A percentile compares a stretch with the other conserved stretches of the same genome.
These are phyloP conservation scores for Dipodomys ordii DNA, from an alignment of 2,113 vertebrate genomes.

Conservation along the genomic window DNA sequence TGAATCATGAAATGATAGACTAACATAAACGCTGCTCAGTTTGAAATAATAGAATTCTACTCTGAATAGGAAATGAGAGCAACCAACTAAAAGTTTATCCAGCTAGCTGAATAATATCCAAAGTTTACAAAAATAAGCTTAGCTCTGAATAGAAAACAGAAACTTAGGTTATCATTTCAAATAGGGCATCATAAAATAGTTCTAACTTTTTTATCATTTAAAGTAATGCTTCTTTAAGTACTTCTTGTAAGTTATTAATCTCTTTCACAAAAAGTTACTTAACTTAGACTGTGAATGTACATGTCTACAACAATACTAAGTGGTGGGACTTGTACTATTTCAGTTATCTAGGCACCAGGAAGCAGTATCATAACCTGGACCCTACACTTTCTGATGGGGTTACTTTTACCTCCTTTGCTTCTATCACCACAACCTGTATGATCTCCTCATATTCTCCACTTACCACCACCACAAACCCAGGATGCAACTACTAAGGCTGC, in stretches of 20 bases:
- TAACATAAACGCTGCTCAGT: conserved; percentile 53
- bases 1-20: conserved; percentile 59
- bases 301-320: conserved; percentile 33
- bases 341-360: background rate
- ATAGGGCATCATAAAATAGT: conserved; percentile 52
- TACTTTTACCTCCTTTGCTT: background rate
- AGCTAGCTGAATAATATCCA: conserved; percentile 54
- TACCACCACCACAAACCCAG: background rate
- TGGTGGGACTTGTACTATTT: conserved; percentile 28
- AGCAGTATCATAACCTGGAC: conserved; percentile 16
- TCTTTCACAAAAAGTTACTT: conserved; percentile 42
- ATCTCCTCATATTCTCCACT: background rate
- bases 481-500: conserved; percentile 44
- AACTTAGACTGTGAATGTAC: background rate
- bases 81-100: conserved; percentile 58
- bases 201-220: conserved; percentile 53
- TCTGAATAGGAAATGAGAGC: conserved; percentile 52
- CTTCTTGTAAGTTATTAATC: conserved; percentile 42
- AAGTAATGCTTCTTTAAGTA: conserved; percentile 51
- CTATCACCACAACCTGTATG: background rate
- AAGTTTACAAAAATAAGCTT: conserved; percentile 54
- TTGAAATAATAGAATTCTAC: conserved; percentile 51
- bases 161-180: conserved; percentile 57
- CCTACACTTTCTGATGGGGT: background rate
- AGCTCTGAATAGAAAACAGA: conserved; percentile 58